Evolutionary conservation across 2,888 invertebrate genomes (phyloP), one percentile per base, ranked within the genome.

Genomic region (Halictus quadricinctus): DNA sequence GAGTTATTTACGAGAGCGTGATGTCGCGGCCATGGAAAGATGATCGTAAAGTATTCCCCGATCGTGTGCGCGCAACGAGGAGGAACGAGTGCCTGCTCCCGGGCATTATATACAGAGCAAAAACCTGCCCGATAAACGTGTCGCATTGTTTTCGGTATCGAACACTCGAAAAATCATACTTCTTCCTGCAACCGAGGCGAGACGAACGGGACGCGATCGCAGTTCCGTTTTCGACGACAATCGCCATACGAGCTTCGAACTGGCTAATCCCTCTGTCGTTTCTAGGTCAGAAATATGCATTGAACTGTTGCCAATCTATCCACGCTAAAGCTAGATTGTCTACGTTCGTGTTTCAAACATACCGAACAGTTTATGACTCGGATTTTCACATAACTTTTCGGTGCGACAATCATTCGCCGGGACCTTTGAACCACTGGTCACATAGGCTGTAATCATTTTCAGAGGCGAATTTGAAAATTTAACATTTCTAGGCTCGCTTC

Each of bases 81-180:
- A 58, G 58, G 12, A 58, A 58, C 58, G 58, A 21, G 10, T n/a
- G n/a, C 4, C n/a, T 2, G 48, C n/a, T 58, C n/a, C 12, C 58
- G 29, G 15, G 41, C 66, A 50, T 69, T 66, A 69, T 66, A 46
- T 8, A 69, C 58, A 69, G 36, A 58, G 18, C 4, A 54, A 54
- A 72, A 73, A 74, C 66, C 73, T 46, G 58, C 48, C 58, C 66
- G 73, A 81, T 73, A 79, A 43, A 54, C n/a, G 58, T 4, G 8
- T 58, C 3, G 54, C 13, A 74, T 70, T 74, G 69, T 74, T 79
- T 69, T 58, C 60, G 36, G 46, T 74, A 74, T 74, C 69, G 79
- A 73, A n/a, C 46, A 29, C 43, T 54, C 36, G 73, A 64, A 69
- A 73, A 74, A 79, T 79, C 69, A 54, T 46, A 18, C 29, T 64